Evolutionary conservation across 1,140 invertebrate genomes (phyloP), one percentile per base, ranked within the genome.

Genomic region (Drosophila parvula): DNA sequence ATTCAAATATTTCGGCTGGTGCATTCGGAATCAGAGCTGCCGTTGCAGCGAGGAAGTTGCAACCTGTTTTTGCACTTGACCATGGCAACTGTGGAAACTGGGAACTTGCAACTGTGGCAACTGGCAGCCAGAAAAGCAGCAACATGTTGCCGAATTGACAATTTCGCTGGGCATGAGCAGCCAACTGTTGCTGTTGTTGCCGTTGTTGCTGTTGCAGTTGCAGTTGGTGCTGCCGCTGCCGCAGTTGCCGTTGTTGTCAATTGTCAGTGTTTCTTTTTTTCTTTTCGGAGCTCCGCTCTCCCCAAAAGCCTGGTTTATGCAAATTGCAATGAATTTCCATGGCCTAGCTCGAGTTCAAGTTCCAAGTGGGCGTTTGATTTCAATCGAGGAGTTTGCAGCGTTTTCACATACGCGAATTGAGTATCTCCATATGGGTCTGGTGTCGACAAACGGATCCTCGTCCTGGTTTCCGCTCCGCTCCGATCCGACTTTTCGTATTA

Each of bases 111-210:
- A 48, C 70, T 50, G 12, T 38, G 18, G 59, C 40, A 44, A 70
- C 65, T 58, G 32, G 32, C 50, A 36, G 50, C 61, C 60, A 47
- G 50, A 63, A 36, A 63, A 56, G 41, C 60, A 48, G 67, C 68
- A 88, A 88, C 83, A 88, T 89, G 83, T 88, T 88, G 84, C 84
- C 84, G 84, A 88, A 88, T 88, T 88, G 84, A 88, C 84, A 88
- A 88, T 88, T 80, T 83, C 83, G 81, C 58, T 78, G 79, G 69
- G 58, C 81, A 81, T 78, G 68, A 71, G 81, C 81, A 85, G 48
- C 47, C 47, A 62, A 36, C 57, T 28, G 67, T 59, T 45, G 50
- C 51, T 36, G 58, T 44, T 53, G 64, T 79, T 68, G 70, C 30
- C 47, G 61, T 43, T 50, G 55, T 36, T 63, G 69, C 30, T 60